Conservation (phyloP, 2,797 vertebrate genomes). For the Coilia nasus region DNA sequence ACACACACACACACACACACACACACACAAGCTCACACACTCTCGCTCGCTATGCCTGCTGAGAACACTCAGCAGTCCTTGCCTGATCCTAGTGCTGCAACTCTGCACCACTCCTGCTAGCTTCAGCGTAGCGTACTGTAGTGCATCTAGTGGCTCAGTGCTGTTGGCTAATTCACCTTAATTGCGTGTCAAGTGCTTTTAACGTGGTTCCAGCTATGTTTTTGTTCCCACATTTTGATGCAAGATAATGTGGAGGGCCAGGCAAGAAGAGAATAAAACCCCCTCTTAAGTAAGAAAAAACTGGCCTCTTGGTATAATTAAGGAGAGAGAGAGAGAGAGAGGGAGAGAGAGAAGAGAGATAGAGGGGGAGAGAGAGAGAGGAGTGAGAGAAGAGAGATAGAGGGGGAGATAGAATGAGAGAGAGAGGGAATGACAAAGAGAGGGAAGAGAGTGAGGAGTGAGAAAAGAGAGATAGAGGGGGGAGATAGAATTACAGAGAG, state of each 20-base stretch:
- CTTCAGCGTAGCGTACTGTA: slow-evolving; percentile 53
- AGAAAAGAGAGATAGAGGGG: no score
- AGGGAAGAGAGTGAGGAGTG: no score
- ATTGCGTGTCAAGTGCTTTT: slow-evolving; percentile 53
- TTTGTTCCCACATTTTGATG: not conserved
- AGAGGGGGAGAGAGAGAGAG: no score
- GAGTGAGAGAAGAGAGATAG: no score
- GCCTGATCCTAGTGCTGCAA: not conserved
- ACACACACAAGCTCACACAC: no score
- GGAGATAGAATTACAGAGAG: no score
- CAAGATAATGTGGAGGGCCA: slow-evolving; percentile 17
- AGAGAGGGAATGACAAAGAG: no score
- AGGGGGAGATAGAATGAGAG: no score
- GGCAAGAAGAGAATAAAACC: not conserved
- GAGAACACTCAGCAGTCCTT: not conserved
- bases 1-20: slow-evolving; percentile 31
- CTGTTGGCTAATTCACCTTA: slow-evolving; percentile 54
- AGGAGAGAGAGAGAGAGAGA: not conserved
- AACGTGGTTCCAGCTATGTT: slow-evolving; percentile 29
- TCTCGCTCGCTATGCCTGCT: not conserved
- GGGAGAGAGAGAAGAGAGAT: no score
- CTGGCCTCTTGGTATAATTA: not conserved
- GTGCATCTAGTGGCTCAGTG: slow-evolving; percentile 54
- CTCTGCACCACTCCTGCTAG: slow-evolving; percentile 29
- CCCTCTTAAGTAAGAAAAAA: not conserved